Evolutionary conservation across 2,113 vertebrate species (phyloP).

Genomic region (Beaufortia kweichowensis): DNA sequence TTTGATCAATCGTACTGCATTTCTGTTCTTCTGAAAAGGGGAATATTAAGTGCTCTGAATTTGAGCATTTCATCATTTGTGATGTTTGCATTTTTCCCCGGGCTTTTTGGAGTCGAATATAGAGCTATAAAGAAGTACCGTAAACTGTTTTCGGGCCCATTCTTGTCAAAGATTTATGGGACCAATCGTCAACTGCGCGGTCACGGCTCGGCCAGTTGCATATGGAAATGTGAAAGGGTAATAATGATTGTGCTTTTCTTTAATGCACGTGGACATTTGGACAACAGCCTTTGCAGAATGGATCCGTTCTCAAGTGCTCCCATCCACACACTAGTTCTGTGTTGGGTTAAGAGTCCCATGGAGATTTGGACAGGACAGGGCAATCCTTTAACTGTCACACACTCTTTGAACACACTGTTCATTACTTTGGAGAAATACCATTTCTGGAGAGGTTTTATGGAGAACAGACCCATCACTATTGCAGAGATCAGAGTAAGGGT

Average conservation of each 20-base stretch:
- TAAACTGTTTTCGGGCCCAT: conserved; percentile 51
- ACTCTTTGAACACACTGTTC: conserved; percentile 11
- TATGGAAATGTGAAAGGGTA: conserved; percentile 60
- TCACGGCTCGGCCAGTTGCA: conserved; percentile 59
- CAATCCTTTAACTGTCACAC: conserved; percentile 33
- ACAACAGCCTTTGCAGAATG: conserved; percentile 49
- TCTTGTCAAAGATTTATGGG: conserved; percentile 64
- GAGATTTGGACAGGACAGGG: conserved; percentile 5
- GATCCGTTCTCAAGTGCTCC: conserved; percentile 11
- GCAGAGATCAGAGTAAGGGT: background rate
- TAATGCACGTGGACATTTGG: conserved; percentile 58
- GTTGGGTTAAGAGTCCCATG: background rate
- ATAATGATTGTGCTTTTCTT: conserved; percentile 60
- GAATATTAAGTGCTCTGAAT: conserved; percentile 56
- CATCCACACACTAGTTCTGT: conserved; percentile 3
- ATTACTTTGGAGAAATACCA: conserved; percentile 10
- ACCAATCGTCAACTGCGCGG: conserved; percentile 55
- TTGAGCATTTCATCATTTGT: conserved; percentile 56
- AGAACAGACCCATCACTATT: background rate
- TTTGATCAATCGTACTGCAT: conserved; percentile 60
- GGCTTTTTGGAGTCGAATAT: conserved; percentile 55
- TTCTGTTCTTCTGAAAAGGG: conserved; percentile 56
- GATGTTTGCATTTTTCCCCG: conserved; percentile 57
- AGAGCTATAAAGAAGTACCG: conserved; percentile 54
- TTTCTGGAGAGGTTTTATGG: conserved; percentile 14